Evolutionary conservation across 2,113 vertebrate species (phyloP).

Genomic region (Grus americana): DNA sequence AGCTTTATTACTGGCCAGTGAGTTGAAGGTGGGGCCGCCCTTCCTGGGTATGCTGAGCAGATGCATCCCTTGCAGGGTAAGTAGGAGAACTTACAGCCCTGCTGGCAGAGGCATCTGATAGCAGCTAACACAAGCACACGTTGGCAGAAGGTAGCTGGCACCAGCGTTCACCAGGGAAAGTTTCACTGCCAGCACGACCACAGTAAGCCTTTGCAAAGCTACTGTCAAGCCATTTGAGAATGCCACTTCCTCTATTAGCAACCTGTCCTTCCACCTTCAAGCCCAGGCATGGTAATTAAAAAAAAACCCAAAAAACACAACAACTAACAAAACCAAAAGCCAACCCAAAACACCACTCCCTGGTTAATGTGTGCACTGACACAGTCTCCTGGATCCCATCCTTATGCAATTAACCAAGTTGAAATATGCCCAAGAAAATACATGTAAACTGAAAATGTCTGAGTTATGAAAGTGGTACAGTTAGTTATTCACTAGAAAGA

Average conservation of each 20-base stretch:
- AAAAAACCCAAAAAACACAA: background rate
- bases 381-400: background rate
- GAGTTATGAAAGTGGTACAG: background rate
- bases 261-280: background rate
- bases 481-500: background rate
- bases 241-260: background rate
- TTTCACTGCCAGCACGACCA: background rate
- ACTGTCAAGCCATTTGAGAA: background rate
- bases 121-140: accelerated
- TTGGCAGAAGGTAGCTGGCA: background rate
- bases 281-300: background rate
- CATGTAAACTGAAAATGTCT: background rate
- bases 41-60: background rate
- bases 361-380: background rate
- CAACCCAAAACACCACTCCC: background rate
- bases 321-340: background rate
- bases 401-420: background rate
- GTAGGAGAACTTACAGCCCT: background rate
- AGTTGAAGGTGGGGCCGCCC: background rate
- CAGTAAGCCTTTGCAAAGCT: background rate
- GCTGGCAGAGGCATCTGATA: no score
- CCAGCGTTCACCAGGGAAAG: background rate
- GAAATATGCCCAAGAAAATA: background rate
- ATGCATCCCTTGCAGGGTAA: background rate
- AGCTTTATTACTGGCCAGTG: background rate